Conservation (phyloP, 2,113 vertebrate species). For the Anthoscopus minutus region DNA sequence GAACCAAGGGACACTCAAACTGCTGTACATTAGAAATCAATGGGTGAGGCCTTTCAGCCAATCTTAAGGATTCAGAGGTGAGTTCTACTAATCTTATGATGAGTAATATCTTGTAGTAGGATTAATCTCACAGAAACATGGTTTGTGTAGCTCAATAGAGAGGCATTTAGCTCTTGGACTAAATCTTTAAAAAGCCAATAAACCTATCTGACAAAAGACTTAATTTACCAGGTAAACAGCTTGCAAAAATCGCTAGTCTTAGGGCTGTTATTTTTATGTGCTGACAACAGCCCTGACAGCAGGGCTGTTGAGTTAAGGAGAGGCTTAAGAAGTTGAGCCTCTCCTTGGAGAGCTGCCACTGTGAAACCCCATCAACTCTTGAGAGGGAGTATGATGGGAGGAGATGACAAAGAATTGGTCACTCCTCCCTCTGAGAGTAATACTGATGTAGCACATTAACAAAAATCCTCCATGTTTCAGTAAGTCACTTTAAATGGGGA, state of each 20-base stretch:
- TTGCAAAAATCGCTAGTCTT: not conserved
- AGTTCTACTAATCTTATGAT: not conserved
- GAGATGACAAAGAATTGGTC: not conserved
- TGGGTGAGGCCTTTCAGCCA: not conserved
- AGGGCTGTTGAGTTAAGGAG: not conserved
- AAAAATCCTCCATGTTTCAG: not conserved
- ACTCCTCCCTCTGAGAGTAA: not conserved
- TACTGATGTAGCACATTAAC: not conserved
- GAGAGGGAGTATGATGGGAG: not conserved
- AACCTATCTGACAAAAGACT: not conserved
- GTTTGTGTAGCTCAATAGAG: not conserved
- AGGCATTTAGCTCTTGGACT: not conserved
- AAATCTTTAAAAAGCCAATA: not conserved
- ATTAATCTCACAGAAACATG: not conserved
- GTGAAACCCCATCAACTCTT: not conserved
- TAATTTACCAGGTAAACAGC: not conserved
- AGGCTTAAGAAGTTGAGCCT: not conserved
- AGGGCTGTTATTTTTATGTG: not conserved
- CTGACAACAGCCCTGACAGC: not conserved
- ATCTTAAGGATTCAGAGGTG: not conserved
- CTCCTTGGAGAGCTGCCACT: not conserved
- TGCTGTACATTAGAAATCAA: not conserved
- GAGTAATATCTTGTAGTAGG: not conserved
- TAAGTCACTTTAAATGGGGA: not conserved
- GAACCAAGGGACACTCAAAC: not conserved